phyloP scores from a whole-genome alignment of 2,797 vertebrate genomes.

The Ceryle rudis region DNA sequence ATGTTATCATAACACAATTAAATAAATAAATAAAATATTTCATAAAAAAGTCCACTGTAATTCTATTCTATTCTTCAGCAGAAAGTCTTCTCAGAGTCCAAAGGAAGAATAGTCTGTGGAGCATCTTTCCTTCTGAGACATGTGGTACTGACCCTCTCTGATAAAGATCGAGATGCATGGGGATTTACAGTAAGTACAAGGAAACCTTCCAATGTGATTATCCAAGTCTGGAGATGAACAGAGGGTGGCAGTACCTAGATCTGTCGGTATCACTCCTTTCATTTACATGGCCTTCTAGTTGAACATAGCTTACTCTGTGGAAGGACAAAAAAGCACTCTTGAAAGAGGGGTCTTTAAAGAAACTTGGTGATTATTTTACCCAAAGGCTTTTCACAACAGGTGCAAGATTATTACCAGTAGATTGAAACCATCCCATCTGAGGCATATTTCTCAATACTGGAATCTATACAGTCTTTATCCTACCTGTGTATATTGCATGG shows the following conservation, averaged over 20 bases:
- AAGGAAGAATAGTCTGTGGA: neutral
- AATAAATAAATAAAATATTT: neutral
- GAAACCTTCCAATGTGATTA: neutral
- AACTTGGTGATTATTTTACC: neutral
- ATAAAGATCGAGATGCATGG: neutral
- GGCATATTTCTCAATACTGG: neutral
- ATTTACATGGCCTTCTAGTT: neutral
- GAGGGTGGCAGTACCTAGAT: neutral
- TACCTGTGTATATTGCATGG: neutral
- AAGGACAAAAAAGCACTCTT: neutral
- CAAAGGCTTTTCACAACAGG: neutral
- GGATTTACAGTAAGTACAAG: neutral
- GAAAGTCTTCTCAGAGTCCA: neutral
- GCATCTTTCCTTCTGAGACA: neutral
- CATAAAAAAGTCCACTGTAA: neutral
- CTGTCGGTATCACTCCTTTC: neutral
- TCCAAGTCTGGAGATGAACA: neutral
- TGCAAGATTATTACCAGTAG: neutral
- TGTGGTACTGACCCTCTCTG: rapidly evolving
- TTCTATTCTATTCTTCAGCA: neutral
- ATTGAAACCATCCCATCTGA: neutral
- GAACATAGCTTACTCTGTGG: neutral
- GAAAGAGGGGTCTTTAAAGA: neutral
- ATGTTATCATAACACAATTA: neutral
- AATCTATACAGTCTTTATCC: neutral